Base-by-base conservation (phyloP, 2,888 invertebrate species). In the Agrypnus murinus region DNA sequence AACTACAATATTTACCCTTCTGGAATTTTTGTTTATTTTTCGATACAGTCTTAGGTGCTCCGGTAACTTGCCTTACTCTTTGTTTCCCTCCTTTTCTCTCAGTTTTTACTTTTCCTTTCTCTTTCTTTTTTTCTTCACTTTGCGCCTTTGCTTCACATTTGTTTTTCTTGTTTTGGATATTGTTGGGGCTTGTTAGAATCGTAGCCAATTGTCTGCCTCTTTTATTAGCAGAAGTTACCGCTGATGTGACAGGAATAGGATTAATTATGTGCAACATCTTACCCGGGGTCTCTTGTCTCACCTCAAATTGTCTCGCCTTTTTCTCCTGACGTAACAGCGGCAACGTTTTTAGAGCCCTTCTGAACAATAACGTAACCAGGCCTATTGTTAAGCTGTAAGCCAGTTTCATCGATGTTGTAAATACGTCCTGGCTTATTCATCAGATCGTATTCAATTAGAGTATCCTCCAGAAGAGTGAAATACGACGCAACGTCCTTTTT, bases 331-430 rank as follows among this genome's bases (percentile, higher is more conserved):
- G 82, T 83, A 2, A 82, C 8, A 10, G 73, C 57, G 9, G 79
- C 74, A 5, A 85, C 81, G 55, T 75, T 76, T 64, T 79, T 83
- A 40, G 74, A 38, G 6, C 83, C 84, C 74, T 80, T 83, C 15
- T 63, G 71, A 12, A 80, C 83, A 46, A 84, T 32, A 32, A 86
- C 81, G 73, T 81, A 77, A 3, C 78, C 78, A 32, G 82, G 77
- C 65, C 78, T 81, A 25, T 83, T n/a, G n/a, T n/a, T n/a, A n/a
- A n/a, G n/a, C n/a, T n/a, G n/a, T n/a, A n/a, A n/a, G n/a, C n/a
- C n/a, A 10, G 46, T 62, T 40, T 60, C 60, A 14, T 60, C 60
- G 19, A 43, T 60, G 32, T 85, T 85, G 64, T 73, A 85, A 31
- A 85, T 80, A 65, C 76, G 43, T 40, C 74, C 77, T 12, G 78